Evolutionary conservation across 2,113 vertebrate species (phyloP).

Genomic region (Leucopsar rothschildi): DNA sequence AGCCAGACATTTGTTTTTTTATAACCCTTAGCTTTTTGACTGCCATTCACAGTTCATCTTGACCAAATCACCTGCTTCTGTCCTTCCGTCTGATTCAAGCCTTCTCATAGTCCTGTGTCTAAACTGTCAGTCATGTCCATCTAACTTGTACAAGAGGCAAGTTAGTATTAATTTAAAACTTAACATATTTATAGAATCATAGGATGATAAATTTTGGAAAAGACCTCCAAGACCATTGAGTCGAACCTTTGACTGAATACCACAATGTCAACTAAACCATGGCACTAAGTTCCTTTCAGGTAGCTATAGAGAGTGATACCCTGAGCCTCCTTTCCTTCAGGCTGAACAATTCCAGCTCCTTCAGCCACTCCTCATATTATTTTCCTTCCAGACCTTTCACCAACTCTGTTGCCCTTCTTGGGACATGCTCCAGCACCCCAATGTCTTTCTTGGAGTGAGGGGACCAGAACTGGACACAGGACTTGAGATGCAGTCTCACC

Average conservation of each 20-base stretch:
- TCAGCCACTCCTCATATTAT: not conserved
- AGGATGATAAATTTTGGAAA: not conserved
- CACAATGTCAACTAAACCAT: not conserved
- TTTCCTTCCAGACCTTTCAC: not conserved
- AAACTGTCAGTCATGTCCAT: not conserved
- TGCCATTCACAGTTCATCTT: not conserved
- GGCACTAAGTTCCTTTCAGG: not conserved
- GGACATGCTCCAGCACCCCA: not conserved
- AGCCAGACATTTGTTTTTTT: not conserved
- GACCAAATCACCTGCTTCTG: not conserved
- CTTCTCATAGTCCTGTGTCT: not conserved
- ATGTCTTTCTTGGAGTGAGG: not conserved
- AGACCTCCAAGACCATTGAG: not conserved
- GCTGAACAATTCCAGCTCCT: not conserved
- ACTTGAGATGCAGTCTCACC: not conserved
- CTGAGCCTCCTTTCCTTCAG: not conserved
- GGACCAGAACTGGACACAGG: not conserved
- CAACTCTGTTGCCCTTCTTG: not conserved
- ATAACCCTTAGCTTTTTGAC: not conserved
- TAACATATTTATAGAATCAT: not conserved
- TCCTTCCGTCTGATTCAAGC: not conserved
- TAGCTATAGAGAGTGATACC: not conserved
- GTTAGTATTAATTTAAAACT: not conserved
- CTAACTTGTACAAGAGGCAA: not conserved
- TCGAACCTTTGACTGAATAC: not conserved